Base-by-base conservation (phyloP, 2,113 vertebrate genomes). In the Illadopsis cleaveri region DNA sequence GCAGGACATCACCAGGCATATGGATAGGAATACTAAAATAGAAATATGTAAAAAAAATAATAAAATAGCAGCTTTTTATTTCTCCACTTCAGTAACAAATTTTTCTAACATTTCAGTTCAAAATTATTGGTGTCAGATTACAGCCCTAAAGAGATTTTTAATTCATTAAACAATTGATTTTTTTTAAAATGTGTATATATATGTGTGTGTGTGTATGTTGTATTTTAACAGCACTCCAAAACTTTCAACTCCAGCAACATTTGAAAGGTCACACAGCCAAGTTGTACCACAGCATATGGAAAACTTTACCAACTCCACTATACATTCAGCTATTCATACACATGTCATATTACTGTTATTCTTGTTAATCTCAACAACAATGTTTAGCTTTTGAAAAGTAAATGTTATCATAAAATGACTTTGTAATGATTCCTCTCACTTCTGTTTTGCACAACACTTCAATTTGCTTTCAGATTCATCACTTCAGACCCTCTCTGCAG, bases 401-500 rank as follows among this genome's bases (percentile, higher is more conserved):
- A 98, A 98, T 98, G 97, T 99, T 98, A 98, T 97, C 96, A 94
- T 98, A 98, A 97, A 96, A 97, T 86, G 82, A 98, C 98, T 98
- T 98, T 93, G 96, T 94, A 97, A 98, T 97, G 95, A 98, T 97
- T 98, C 96, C 97, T 96, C 96, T 97, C 97, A 92, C 97, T 97
- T 95, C 82, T 97, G 97, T 96, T 98, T 95, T 92, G 93, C 71
- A 60, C 78, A 89, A 47, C 71, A 84, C 80, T 94, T 94, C 93
- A 86, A 94, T 96, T 95, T 97, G 86, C 93, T 97, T 98, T 97
- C 93, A 95, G 84, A 98, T 86, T 72, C 96, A 97, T 92, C 93
- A 96, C 89, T 95, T 96, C 86, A 97, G 91, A 80, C 24, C 24
- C 37, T 93, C 51, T 70, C 31, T 89, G 70, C 19, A 51, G 33